Base-by-base conservation (phyloP, 2,888 invertebrate genomes). In the Anthrax anthrax region DNA sequence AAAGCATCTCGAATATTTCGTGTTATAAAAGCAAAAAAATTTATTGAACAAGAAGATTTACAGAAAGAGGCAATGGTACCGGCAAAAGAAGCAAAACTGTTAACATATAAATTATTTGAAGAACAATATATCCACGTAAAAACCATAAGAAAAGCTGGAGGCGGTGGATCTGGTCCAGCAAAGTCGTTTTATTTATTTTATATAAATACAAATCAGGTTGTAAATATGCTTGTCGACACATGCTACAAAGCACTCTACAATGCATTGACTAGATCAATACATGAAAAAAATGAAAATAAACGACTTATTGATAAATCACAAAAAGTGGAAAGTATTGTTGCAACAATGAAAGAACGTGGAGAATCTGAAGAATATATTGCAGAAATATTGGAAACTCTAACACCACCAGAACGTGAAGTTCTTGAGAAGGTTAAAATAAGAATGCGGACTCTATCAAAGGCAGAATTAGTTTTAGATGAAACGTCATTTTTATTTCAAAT, bases 31-130 rank as follows among this genome's bases (percentile, higher is more conserved):
- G 65, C 74, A 37, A 85, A 84, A 59, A 82, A 82, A 55, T 89
- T 80, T 60, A 79, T 94, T 49, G 95, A 95, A 63, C 89, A 92
- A 56, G 92, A 89, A 51, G 83, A 88, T 61, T 84, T 96, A 48
- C 92, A 94, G 62, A 86, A 88, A 58, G 71, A 85, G 54, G 91
- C 88, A 0, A 92, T 96, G 94, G 78, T 96, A 56, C 87, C 90
- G 1, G 83, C 87, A 19, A 96, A 95, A 63, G 91, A 94, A 64
- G 87, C 90, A 3, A 95, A 95, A 63, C 78, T 85, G 52, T 67
- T 92, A 14, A 82, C 90, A 0, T 94, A 92, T 65, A 81, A 78
- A 54, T 69, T 97, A 52, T 70, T 91, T 42, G 84, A 87, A 61
- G 87, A 92, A 59, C 64, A 67, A 50, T 67, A 66, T 45, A 58